Base-by-base conservation (phyloP, 2,113 vertebrate genomes). In the Tenrec ecaudatus region DNA sequence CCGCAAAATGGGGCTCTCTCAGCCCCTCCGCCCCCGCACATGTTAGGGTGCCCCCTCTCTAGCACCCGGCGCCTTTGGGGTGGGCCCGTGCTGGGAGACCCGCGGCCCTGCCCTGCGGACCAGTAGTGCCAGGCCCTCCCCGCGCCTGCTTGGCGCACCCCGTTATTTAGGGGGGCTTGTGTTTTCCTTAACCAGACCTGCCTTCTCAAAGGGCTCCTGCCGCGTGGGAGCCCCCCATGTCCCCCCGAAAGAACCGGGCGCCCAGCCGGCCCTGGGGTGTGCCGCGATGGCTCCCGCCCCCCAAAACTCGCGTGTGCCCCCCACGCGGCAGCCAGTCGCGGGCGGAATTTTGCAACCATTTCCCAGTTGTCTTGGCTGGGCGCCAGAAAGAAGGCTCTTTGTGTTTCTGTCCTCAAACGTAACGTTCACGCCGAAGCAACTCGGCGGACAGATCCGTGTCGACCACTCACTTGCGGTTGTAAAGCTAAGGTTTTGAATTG, bases 371-470 rank as follows among this genome's bases (percentile, higher is more conserved):
- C 71, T 73, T 94, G 96, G 96, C 95, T 33, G 2, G 12, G 31
- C 73, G 95, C 97, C 97, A 95, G 93, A 92, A 96, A 91, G 40
- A 66, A 93, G 97, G 96, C 78, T 96, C 95, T 97, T 96, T 96
- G 96, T 97, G 90, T 96, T 96, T 95, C 94, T 92, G 93, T 64
- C 64, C 93, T 88, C 87, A 90, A 86, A 95, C 87, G 75, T 88
- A 92, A 82, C 84, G 82, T 86, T 95, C 82, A 23, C 69, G 71
- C 58, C 86, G 38, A 93, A 69, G 93, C 88, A 47, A 89, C 91
- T 92, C 20, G 82, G 92, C 76, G 53, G 89, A 76, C 14, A 82
- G 69, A 75, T 57, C 66, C n/a, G 82, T 57, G 58, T 53, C 86
- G 82, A 75, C 62, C 86, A 71, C 91, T 89, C 83, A 58, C 88